Conservation (phyloP, 2,113 vertebrate species). For the Nycticorax nycticorax region DNA sequence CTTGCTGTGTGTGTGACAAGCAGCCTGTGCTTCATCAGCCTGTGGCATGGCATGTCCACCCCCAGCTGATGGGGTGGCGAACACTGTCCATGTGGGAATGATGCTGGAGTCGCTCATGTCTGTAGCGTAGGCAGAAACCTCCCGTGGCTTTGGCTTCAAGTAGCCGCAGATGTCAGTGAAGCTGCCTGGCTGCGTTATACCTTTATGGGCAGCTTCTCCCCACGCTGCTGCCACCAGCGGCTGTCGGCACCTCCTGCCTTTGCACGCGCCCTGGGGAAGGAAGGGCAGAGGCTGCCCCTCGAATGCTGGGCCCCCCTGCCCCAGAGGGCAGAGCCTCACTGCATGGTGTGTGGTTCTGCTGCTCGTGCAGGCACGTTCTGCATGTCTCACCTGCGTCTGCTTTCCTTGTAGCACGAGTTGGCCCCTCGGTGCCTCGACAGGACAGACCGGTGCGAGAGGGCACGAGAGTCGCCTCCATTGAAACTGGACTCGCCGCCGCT, state of each 20-base stretch:
- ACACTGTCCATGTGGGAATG: background rate
- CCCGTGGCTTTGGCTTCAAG: background rate
- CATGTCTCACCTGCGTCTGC: background rate
- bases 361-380: accelerated
- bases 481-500: constrained; percentile 92
- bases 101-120: background rate
- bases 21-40: background rate
- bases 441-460: constrained; percentile 96
- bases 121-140: background rate
- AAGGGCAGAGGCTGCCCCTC: background rate
- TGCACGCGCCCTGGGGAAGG: accelerated
- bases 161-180: background rate
- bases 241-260: background rate
- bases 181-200: background rate
- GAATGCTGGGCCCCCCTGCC: background rate
- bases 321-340: background rate
- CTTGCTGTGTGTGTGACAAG: background rate
- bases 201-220: background rate
- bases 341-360: background rate
- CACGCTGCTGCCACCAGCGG: accelerated
- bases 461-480: constrained; percentile 95
- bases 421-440: constrained; percentile 92
- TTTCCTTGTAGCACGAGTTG: constrained; percentile 87
- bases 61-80: accelerated
- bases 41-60: background rate